Evolutionary conservation across 2,888 invertebrate genomes (phyloP), one percentile per base, ranked within the genome.

Genomic region (Bombylius discolor): DNA sequence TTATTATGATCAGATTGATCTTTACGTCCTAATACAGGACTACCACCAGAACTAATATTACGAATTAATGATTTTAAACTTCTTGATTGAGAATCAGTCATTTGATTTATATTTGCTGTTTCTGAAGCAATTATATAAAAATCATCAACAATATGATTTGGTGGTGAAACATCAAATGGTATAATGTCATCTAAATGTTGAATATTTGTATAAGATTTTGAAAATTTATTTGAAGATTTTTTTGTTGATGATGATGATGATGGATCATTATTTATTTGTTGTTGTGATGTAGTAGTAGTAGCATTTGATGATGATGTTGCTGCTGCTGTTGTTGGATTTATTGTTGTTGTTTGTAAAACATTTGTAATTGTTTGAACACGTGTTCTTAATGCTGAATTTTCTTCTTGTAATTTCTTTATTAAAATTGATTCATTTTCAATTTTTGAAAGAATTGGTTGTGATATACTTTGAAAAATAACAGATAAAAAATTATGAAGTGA

Each of bases 401-500:
- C 91, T 65, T 93, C 91, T 68, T 90, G 89, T 33, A 95, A 74
- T 49, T 86, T 81, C 65, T 84, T 85, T 57, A 93, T 82, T 69
- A 84, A 80, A 36, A 82, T 81, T 1, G 87, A 84, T 68, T 94
- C 93, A 68, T 89, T 88, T 71, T 93, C 93, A 64, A 87, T 91
- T 62, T 85, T 85, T 58, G 90, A 81, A 51, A 95, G 78, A 0
- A 87, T 86, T 6, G 95, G 93, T 64, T 86, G 85, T 5, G 92
- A 90, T 82, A 91, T 84, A 66, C 88, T 89, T 79, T 91, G 79
- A 63, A 79, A 91, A 59, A 95, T 86, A 0, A 93, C 89, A 13
- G 94, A 88, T 46, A 98, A 77, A 68, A 97, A 89, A 75, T 97
- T 97, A 70, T 95, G 91, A 45, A 97, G 76, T 0, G 96, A 96